Conservation (phyloP, 2,797 vertebrate genomes). For the Prionace glauca region DNA sequence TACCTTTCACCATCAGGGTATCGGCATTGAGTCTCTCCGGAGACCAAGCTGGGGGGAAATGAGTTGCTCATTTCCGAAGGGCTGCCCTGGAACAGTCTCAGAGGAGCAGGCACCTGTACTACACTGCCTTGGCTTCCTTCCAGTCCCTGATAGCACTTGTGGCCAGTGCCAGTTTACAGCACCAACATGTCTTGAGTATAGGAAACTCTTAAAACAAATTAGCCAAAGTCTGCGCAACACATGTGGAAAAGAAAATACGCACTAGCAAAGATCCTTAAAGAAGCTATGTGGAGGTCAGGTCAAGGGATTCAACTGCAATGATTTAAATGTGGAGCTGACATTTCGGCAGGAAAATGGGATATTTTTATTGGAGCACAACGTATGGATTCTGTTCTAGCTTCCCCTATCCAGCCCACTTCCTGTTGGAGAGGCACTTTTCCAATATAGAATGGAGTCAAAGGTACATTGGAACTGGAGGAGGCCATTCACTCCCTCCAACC, state of each 20-base stretch:
- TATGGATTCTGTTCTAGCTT: not conserved
- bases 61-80: conserved; percentile 35
- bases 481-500: not conserved
- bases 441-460: not conserved
- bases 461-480: not conserved
- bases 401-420: not conserved
- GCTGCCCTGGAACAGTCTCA: not conserved
- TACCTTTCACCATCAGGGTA: conserved; percentile 17
- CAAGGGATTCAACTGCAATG: conserved; percentile 20
- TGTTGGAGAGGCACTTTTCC: conserved; percentile 1
- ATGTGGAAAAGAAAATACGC: conserved; percentile 20
- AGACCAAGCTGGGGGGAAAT: conserved; percentile 35
- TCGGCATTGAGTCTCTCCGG: not conserved
- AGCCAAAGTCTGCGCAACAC: conserved; percentile 23
- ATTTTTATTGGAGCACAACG: conserved; percentile 21
- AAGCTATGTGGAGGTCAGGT: conserved; percentile 35
- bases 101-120: conserved; percentile 22
- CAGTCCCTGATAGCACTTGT: conserved; percentile 1
- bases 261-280: conserved; percentile 12
- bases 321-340: not conserved
- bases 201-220: conserved; percentile 36
- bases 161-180: conserved; percentile 30
- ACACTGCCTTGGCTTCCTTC: not conserved
- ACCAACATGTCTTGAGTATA: conserved; percentile 11
- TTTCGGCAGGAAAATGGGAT: conserved; percentile 34